phyloP scores from a whole-genome alignment of 1,140 invertebrate species.

The Drosophila tsacasi region DNA sequence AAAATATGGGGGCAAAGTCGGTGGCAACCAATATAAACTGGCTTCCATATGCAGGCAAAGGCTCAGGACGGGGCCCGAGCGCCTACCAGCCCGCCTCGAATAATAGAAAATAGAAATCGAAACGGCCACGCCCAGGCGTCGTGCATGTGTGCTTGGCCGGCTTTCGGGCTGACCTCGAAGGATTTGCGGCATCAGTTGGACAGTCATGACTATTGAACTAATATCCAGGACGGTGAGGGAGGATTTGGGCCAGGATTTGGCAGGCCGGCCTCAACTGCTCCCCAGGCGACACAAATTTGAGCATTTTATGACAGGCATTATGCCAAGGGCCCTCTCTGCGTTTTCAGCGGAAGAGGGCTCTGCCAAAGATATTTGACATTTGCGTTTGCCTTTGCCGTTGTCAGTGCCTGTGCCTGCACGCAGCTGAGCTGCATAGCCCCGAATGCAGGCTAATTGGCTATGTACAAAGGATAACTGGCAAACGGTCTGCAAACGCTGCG shows the following conservation, averaged over 20 bases:
- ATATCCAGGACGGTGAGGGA: slow-evolving; percentile 47
- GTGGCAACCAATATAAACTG: slow-evolving; percentile 63
- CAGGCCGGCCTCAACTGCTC: slow-evolving; percentile 55
- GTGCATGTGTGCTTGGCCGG: slow-evolving; percentile 39
- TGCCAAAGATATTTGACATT: slow-evolving; percentile 22
- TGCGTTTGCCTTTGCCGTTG: neutral
- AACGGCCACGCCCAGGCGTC: slow-evolving; percentile 20
- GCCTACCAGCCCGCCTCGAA: slow-evolving; percentile 36
- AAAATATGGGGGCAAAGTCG: slow-evolving; percentile 51
- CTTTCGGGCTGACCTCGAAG: slow-evolving; percentile 66
- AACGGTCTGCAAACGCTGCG: slow-evolving; percentile 14
- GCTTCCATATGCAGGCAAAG: slow-evolving; percentile 48
- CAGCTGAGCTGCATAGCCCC: slow-evolving; percentile 18
- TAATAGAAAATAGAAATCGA: slow-evolving; percentile 69
- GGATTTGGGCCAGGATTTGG: slow-evolving; percentile 27
- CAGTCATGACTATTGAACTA: slow-evolving; percentile 71
- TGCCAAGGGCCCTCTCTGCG: slow-evolving; percentile 7
- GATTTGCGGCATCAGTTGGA: slow-evolving; percentile 55
- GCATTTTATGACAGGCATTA: slow-evolving; percentile 70
- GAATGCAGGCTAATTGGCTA: slow-evolving; percentile 45
- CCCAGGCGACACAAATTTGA: slow-evolving; percentile 67
- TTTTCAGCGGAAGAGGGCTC: neutral
- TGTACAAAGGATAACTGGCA: slow-evolving; percentile 15
- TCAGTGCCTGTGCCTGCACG: neutral
- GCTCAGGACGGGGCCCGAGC: slow-evolving; percentile 30